phyloP scores from a whole-genome alignment of 2,113 vertebrate genomes.

The Poecilia latipinna region DNA sequence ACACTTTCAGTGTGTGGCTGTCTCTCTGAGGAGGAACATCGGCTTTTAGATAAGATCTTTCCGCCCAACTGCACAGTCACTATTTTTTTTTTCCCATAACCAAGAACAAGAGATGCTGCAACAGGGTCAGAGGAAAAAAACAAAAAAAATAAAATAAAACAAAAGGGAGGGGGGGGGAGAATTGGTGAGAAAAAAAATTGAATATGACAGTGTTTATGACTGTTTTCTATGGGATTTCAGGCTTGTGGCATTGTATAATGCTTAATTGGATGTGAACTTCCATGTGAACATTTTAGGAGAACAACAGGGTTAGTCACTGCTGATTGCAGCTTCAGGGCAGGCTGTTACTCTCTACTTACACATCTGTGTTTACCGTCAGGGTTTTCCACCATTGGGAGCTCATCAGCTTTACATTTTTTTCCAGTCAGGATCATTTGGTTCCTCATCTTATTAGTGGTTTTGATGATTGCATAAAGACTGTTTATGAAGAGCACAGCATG shows the following conservation, averaged over 20 bases:
- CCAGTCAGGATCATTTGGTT: slow-evolving; percentile 16
- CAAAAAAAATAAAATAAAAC: too few relatives aligned
- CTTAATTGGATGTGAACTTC: slow-evolving; percentile 30
- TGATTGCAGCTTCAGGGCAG: slow-evolving; percentile 11
- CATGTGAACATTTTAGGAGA: slow-evolving; percentile 15
- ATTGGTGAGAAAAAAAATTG: not conserved
- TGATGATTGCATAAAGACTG: slow-evolving; percentile 15
- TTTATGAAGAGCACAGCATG: not conserved
- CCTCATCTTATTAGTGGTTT: slow-evolving; percentile 11
- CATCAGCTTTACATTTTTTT: slow-evolving; percentile 3
- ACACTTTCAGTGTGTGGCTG: slow-evolving; percentile 51
- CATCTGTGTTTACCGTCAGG: slow-evolving; percentile 1
- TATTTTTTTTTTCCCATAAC: slow-evolving; percentile 19
- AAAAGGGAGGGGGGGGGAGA: too few relatives aligned
- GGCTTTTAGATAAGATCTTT: slow-evolving; percentile 57
- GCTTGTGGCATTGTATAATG: not conserved
- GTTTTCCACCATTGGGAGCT: not conserved
- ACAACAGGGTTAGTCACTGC: slow-evolving; percentile 4
- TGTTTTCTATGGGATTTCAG: slow-evolving; percentile 3
- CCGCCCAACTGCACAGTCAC: slow-evolving; percentile 52
- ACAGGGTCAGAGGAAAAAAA: not conserved
- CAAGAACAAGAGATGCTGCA: not conserved
- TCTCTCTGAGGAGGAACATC: slow-evolving; percentile 54
- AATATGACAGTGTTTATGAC: slow-evolving; percentile 13
- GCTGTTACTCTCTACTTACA: not conserved